Percentiles rank a stretch among this genome's conserved stretches.
These are phyloP conservation scores for Idris sp. DNA, from an alignment of 1,140 invertebrate genomes.

Conservation along the genomic window DNA sequence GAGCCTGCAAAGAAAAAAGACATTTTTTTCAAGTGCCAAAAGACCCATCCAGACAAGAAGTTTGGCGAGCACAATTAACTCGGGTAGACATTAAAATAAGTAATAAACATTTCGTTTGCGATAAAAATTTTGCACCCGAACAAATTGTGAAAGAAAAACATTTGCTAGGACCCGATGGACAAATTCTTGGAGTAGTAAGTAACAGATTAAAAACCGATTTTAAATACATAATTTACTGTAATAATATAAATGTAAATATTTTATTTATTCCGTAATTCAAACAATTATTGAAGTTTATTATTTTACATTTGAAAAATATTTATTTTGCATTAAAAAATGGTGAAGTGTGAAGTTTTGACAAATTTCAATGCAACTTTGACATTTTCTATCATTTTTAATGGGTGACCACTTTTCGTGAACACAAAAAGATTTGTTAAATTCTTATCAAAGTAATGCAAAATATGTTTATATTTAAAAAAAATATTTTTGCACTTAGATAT, in stretches of 20 bases:
- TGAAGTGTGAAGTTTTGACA: too few species aligned
- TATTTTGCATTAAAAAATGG: too few species aligned
- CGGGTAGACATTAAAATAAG: not conserved
- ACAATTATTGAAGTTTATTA: too few species aligned
- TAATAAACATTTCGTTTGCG: constrained; percentile 10
- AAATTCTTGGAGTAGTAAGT: constrained; percentile 13
- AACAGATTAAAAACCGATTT: not conserved
- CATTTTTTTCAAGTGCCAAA: too few species aligned
- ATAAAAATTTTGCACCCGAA: constrained; percentile 3
- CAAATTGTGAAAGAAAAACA: constrained; percentile 3
- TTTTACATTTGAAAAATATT: not conserved
- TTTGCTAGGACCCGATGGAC: constrained; percentile 3
- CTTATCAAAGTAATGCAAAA: too few species aligned
- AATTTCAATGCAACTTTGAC: too few species aligned
- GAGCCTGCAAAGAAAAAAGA: constrained; percentile 9
- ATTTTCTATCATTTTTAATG: too few species aligned
- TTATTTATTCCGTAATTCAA: too few species aligned
- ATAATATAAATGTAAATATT: not conserved
- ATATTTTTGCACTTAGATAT: too few species aligned
- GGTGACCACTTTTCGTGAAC: too few species aligned
- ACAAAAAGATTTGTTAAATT: too few species aligned
- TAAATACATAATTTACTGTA: not conserved
- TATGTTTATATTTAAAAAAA: too few species aligned
- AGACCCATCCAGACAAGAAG: not conserved
- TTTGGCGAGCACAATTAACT: constrained; percentile 10